These are phyloP conservation scores for Aricia agestis DNA, from an alignment of 1,140 invertebrate genomes.

Conservation along the genomic window DNA sequence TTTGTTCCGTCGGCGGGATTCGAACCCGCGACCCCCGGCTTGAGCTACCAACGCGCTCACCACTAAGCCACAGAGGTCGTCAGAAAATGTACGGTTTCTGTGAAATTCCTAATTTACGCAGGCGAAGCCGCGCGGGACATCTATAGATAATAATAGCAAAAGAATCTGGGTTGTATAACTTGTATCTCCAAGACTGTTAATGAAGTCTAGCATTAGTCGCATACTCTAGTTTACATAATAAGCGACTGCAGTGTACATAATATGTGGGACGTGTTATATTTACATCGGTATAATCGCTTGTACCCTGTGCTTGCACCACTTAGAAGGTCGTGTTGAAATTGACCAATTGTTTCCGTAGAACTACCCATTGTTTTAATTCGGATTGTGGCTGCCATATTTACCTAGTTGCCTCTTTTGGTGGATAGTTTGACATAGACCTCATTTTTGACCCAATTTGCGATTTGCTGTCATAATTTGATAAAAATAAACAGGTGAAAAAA, in stretches of 20 bases:
- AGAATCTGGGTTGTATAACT: background rate
- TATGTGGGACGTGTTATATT: background rate
- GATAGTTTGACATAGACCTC: background rate
- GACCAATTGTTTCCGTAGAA: conserved; percentile 55
- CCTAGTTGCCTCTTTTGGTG: background rate
- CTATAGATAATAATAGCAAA: background rate
- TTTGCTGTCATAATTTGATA: no score
- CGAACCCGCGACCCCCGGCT: no score
- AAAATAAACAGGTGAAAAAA: no score
- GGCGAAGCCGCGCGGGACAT: no score
- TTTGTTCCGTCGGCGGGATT: no score
- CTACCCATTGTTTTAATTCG: conserved; percentile 42
- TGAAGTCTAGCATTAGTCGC: background rate
- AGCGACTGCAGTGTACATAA: background rate
- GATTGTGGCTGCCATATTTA: background rate
- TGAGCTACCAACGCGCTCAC: no score
- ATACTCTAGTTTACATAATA: background rate
- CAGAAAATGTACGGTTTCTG: no score
- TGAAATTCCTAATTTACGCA: no score
- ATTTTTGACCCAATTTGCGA: background rate
- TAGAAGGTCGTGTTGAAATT: conserved; percentile 25
- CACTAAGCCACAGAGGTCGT: no score
- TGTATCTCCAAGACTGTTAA: background rate
- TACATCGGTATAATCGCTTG: background rate
- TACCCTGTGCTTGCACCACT: background rate